phyloP scores from a whole-genome alignment of 2,888 invertebrate genomes.

The Clistopyga incitator region DNA sequence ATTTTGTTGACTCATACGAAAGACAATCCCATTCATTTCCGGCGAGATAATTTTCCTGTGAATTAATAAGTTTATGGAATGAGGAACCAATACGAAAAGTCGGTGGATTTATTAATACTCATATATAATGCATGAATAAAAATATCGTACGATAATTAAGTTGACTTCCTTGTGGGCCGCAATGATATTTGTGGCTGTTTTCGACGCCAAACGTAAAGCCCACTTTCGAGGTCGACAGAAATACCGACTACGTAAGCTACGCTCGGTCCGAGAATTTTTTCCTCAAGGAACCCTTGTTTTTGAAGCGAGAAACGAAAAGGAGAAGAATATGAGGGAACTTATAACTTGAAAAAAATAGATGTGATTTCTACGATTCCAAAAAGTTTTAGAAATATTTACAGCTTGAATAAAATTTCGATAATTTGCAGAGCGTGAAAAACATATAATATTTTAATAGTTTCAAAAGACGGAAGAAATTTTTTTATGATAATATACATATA shows the following conservation, averaged over 20 bases:
- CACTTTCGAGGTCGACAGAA: slow-evolving; percentile 88
- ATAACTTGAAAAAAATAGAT: slow-evolving; percentile 13
- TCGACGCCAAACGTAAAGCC: slow-evolving; percentile 90
- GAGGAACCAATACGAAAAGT: slow-evolving; percentile 6
- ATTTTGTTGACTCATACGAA: slow-evolving; percentile 92
- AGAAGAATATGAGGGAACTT: too few species aligned
- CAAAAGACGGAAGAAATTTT: too few species aligned
- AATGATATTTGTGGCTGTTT: slow-evolving; percentile 91
- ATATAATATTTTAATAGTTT: too few species aligned
- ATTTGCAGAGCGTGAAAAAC: too few species aligned
- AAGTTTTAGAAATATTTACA: background rate
- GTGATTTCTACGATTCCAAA: background rate
- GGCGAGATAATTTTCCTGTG: slow-evolving; percentile 87
- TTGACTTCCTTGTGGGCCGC: slow-evolving; percentile 93
- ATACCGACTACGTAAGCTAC: slow-evolving; percentile 92
- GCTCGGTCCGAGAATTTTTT: slow-evolving; percentile 93
- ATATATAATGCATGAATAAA: background rate
- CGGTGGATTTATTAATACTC: background rate
- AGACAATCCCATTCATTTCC: slow-evolving; percentile 89
- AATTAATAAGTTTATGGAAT: slow-evolving; percentile 10
- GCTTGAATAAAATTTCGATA: too few species aligned
- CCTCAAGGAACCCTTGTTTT: slow-evolving; percentile 92
- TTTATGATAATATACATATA: slow-evolving; percentile 93
- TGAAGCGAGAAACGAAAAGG: background rate
- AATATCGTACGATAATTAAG: slow-evolving; percentile 89